phyloP scores from a whole-genome alignment of 2,113 vertebrate genomes.

The Orientallactaga bullata region DNA sequence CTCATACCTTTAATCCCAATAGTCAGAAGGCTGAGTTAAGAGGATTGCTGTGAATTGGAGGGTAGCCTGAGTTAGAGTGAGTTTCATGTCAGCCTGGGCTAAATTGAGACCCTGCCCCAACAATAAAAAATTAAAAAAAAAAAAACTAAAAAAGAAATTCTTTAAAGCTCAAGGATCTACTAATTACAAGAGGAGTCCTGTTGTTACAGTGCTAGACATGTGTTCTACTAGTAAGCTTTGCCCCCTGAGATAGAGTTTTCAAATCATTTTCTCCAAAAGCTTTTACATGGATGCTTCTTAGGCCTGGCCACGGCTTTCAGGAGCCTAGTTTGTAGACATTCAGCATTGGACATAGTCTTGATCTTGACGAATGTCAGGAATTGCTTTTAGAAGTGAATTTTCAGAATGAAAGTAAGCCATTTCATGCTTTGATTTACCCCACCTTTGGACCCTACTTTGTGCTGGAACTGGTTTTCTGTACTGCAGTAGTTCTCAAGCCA shows the following conservation, averaged over 20 bases:
- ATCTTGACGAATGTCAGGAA: background rate
- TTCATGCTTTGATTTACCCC: constrained; percentile 6
- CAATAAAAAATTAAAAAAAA: no score
- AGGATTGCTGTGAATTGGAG: no score
- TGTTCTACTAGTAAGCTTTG: background rate
- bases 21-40: no score
- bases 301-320: background rate
- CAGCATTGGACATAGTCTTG: background rate
- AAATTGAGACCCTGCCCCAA: no score
- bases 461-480: constrained; percentile 53
- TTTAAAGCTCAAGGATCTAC: constrained; percentile 41
- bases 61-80: no score
- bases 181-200: background rate
- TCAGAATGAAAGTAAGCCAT: constrained; percentile 61
- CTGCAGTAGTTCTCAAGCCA: constrained; percentile 72
- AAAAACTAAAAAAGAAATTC: no score
- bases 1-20: no score
- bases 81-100: no score
- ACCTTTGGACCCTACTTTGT: background rate
- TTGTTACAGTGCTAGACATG: background rate
- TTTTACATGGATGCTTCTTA: background rate
- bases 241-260: background rate
- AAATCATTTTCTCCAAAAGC: constrained; percentile 43
- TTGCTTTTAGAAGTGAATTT: constrained; percentile 65
- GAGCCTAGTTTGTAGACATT: background rate